Conservation (phyloP, 2,888 invertebrate genomes). For the Epirrhoe alternata region DNA sequence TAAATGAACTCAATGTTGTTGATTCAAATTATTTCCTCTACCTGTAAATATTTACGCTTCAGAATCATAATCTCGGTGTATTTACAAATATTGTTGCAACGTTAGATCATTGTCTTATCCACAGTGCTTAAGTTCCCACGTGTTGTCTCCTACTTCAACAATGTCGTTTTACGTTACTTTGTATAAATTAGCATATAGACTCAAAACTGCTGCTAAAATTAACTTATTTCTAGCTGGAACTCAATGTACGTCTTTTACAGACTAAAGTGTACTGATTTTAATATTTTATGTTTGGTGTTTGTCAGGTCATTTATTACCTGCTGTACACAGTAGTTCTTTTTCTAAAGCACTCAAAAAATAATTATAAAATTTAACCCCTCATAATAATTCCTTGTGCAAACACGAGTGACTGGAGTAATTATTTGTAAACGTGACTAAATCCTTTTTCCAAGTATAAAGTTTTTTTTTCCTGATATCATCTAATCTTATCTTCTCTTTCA, state of each 20-base stretch:
- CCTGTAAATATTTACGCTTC: slow-evolving; percentile 35
- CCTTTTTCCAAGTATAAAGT: too few species aligned
- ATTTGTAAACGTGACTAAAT: too few species aligned
- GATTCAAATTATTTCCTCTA: slow-evolving; percentile 18
- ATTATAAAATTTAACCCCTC: too few species aligned
- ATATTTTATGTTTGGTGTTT: too few species aligned
- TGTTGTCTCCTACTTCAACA: slow-evolving; percentile 14
- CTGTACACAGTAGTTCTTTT: too few species aligned
- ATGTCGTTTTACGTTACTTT: slow-evolving; percentile 56
- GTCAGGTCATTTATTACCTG: too few species aligned
- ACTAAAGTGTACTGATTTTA: too few species aligned
- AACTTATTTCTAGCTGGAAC: slow-evolving; percentile 30
- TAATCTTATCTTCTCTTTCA: slow-evolving; percentile 45
- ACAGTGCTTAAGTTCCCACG: slow-evolving; percentile 14
- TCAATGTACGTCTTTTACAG: slow-evolving; percentile 41
- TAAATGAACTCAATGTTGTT: slow-evolving; percentile 6
- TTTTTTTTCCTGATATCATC: neutral
- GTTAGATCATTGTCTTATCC: slow-evolving; percentile 25
- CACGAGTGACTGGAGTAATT: too few species aligned
- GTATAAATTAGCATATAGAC: slow-evolving; percentile 48
- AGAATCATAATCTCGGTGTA: slow-evolving; percentile 24
- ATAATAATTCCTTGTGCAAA: too few species aligned
- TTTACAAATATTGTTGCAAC: slow-evolving; percentile 34
- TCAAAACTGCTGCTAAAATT: slow-evolving; percentile 41
- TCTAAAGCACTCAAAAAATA: too few species aligned